Conservation (phyloP, 2,888 invertebrate species). For the Amphipyra berbera region DNA sequence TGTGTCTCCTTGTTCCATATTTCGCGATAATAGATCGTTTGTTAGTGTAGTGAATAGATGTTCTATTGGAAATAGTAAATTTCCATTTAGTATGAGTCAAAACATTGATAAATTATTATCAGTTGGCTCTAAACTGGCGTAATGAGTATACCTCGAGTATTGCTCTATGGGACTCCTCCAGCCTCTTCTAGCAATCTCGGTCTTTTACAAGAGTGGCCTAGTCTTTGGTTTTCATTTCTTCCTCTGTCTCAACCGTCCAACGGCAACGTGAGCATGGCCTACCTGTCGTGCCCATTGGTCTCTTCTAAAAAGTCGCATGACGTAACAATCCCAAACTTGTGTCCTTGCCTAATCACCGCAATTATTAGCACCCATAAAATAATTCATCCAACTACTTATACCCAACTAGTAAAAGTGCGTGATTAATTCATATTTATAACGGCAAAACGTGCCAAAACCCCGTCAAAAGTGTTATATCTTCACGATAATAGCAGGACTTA, state of each 20-base stretch:
- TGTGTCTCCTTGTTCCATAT: constrained; percentile 25
- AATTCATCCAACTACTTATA: constrained; percentile 16
- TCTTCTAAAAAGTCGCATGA: background rate
- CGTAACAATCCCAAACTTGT: background rate
- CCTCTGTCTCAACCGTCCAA: too few relatives aligned
- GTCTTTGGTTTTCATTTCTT: too few relatives aligned
- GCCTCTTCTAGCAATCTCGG: too few relatives aligned
- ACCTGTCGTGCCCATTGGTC: too few relatives aligned
- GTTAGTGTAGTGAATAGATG: constrained; percentile 18
- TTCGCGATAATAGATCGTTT: constrained; percentile 28
- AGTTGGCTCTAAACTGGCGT: background rate
- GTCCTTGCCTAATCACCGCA: background rate
- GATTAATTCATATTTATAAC: constrained; percentile 57
- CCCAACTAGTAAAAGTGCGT: constrained; percentile 44
- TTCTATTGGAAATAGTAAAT: constrained; percentile 25
- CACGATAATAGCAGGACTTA: constrained; percentile 26
- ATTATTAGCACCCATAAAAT: constrained; percentile 24
- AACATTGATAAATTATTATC: constrained; percentile 21
- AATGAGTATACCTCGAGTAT: constrained; percentile 1
- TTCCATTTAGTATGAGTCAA: constrained; percentile 30
- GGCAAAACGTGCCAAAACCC: constrained; percentile 51
- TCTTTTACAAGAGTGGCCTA: too few relatives aligned
- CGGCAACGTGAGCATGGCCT: too few relatives aligned
- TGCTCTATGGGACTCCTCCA: background rate
- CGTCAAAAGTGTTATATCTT: constrained; percentile 36